Percentiles rank a stretch among this genome's conserved stretches.
These are phyloP conservation scores for Thryonomys swinderianus DNA, from an alignment of 2,113 vertebrate species.

Conservation along the genomic window DNA sequence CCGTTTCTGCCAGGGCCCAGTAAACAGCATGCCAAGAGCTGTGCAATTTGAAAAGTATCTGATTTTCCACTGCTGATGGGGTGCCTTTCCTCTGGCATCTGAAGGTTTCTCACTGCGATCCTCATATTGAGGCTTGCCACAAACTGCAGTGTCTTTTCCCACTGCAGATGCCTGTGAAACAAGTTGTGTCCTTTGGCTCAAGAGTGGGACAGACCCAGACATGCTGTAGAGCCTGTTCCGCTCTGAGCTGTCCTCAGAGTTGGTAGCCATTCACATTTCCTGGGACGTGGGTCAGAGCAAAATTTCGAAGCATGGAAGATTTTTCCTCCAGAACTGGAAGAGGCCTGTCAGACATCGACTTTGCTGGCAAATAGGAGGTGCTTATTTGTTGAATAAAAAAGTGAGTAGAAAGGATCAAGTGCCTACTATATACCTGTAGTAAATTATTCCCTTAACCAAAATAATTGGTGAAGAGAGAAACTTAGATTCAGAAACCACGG, in stretches of 20 bases:
- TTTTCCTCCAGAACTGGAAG: neutral
- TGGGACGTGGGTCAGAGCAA: neutral
- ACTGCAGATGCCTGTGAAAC: neutral
- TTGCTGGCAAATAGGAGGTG: neutral
- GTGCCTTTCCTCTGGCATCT: neutral
- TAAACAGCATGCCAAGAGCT: neutral
- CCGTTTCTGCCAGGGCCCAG: neutral
- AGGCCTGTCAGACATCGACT: neutral
- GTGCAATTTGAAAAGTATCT: neutral
- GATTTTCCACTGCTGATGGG: neutral
- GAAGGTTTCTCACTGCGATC: neutral
- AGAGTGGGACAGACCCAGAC: neutral
- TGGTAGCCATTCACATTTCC: neutral
- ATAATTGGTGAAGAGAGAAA: constrained; percentile 11
- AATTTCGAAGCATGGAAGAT: neutral
- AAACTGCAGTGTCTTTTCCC: neutral
- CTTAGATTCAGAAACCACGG: constrained; percentile 13
- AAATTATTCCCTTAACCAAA: neutral
- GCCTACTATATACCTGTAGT: neutral
- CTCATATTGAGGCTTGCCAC: neutral
- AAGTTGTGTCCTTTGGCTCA: neutral
- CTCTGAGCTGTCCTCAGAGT: neutral
- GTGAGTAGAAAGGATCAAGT: constrained; percentile 25
- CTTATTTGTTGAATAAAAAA: constrained; percentile 45
- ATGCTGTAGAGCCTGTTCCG: neutral